Evolutionary conservation across 1,140 invertebrate species (phyloP).

Genomic region (Andrena cerasifolii): DNA sequence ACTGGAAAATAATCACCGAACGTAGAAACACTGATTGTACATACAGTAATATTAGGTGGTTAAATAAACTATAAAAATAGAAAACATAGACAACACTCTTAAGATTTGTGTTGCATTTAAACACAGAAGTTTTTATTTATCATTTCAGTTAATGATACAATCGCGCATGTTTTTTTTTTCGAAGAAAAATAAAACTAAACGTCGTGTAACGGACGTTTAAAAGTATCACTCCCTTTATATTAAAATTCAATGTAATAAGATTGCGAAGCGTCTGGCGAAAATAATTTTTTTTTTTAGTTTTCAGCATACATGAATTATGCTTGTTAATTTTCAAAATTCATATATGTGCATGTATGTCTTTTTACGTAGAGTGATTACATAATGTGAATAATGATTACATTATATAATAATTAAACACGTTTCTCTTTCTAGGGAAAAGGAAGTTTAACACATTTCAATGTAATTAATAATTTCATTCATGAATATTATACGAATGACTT

Average conservation of each 20-base stretch:
- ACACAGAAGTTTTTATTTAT: conserved; percentile 15
- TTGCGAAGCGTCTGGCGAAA: conserved; percentile 48
- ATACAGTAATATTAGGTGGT: conserved; percentile 31
- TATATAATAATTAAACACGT: conserved; percentile 31
- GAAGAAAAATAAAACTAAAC: background rate
- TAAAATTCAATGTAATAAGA: conserved; percentile 16
- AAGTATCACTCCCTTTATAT: conserved; percentile 14
- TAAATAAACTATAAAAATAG: conserved; percentile 5
- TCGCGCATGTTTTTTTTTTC: background rate
- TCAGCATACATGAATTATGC: conserved; percentile 44
- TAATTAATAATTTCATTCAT: conserved; percentile 37
- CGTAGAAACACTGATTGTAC: conserved; percentile 38
- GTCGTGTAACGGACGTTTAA: background rate
- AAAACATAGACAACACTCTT: conserved; percentile 14
- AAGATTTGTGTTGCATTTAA: conserved; percentile 1
- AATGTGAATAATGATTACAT: conserved; percentile 36
- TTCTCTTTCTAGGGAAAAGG: conserved; percentile 32
- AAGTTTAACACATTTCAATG: conserved; percentile 42
- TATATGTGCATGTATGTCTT: conserved; percentile 56
- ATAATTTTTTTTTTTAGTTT: conserved; percentile 43
- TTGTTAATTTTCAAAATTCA: conserved; percentile 46
- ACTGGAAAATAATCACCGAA: conserved; percentile 21
- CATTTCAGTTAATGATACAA: background rate
- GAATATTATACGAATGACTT: conserved; percentile 30
- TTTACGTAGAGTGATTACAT: conserved; percentile 45